These are phyloP conservation scores for Drosophila phalerata DNA, from an alignment of 2,888 invertebrate species.

Conservation along the genomic window DNA sequence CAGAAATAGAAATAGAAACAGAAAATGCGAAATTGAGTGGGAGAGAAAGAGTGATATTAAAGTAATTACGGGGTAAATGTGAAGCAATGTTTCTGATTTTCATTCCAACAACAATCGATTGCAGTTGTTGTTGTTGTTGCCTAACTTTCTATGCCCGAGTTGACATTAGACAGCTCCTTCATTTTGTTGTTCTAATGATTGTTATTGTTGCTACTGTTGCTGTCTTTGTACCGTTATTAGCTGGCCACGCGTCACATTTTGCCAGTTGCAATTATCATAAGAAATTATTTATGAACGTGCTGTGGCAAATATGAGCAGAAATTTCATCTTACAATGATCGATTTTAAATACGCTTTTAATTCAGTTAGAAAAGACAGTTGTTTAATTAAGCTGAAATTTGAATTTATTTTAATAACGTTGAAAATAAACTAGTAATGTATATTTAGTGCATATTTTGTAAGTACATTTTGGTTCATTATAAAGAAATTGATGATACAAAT, in stretches of 20 bases:
- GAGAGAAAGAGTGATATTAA: conserved; percentile 17
- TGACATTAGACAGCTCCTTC: conserved; percentile 46
- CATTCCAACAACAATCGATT: conserved; percentile 76
- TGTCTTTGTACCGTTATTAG: conserved; percentile 36
- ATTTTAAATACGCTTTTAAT: conserved; percentile 23
- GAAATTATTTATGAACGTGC: conserved; percentile 69
- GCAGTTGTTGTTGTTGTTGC: conserved; percentile 50
- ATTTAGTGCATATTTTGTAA: not conserved
- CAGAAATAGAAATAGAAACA: conserved; percentile 30
- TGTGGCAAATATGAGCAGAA: conserved; percentile 41
- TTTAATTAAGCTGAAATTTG: not conserved
- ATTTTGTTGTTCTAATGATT: conserved; percentile 37
- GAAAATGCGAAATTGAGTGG: conserved; percentile 15
- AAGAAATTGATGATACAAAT: not conserved
- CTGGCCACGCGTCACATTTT: conserved; percentile 51
- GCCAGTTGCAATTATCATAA: conserved; percentile 70
- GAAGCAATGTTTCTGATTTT: conserved; percentile 70
- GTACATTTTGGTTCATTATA: not conserved
- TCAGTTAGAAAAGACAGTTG: not conserved
- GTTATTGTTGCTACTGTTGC: conserved; percentile 22
- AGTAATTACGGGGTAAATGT: conserved; percentile 74
- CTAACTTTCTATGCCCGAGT: conserved; percentile 44
- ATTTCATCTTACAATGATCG: not conserved
- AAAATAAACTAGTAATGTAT: too few species aligned
- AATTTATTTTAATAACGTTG: not conserved